phyloP scores from a whole-genome alignment of 2,113 vertebrate species.

The Plestiodon gilberti region DNA sequence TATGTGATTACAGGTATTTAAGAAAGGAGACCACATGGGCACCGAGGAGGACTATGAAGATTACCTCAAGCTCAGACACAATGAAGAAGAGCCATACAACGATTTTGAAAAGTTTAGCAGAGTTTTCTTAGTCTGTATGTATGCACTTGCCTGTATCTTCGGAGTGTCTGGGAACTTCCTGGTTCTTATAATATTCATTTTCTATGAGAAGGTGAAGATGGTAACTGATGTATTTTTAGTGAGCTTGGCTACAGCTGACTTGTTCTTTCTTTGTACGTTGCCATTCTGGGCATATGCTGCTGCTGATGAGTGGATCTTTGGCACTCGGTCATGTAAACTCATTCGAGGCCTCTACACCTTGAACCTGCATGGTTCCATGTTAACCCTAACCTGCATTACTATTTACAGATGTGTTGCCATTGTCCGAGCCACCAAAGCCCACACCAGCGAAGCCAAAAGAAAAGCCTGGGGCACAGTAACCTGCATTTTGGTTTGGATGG shows the following conservation, averaged over 20 bases:
- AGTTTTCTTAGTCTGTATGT: conserved; percentile 62
- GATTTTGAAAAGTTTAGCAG: background rate
- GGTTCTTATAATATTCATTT: conserved; percentile 62
- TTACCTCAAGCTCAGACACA: background rate
- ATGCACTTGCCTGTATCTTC: conserved; percentile 54
- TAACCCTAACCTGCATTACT: conserved; percentile 71
- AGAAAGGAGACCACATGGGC: conserved; percentile 26
- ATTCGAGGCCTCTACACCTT: conserved; percentile 59
- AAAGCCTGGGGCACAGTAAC: conserved; percentile 37
- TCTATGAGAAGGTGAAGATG: conserved; percentile 64
- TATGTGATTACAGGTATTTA: conserved; percentile 43
- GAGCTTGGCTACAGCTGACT: conserved; percentile 73
- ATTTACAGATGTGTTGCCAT: conserved; percentile 67
- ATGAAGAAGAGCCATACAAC: fast-evolving
- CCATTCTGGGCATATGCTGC: conserved; percentile 68
- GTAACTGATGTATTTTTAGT: conserved; percentile 68
- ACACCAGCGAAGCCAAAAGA: conserved; percentile 37
- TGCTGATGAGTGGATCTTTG: conserved; percentile 61
- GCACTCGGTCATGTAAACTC: conserved; percentile 20
- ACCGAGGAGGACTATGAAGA: conserved; percentile 1
- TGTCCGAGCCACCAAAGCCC: conserved; percentile 65
- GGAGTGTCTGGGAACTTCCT: conserved; percentile 70
- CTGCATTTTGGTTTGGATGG: conserved; percentile 56
- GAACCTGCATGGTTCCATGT: conserved; percentile 72
- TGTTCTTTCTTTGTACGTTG: conserved; percentile 70